These are phyloP conservation scores for Procambarus virginalis DNA, from an alignment of 1,140 invertebrate genomes.

Conservation along the genomic window DNA sequence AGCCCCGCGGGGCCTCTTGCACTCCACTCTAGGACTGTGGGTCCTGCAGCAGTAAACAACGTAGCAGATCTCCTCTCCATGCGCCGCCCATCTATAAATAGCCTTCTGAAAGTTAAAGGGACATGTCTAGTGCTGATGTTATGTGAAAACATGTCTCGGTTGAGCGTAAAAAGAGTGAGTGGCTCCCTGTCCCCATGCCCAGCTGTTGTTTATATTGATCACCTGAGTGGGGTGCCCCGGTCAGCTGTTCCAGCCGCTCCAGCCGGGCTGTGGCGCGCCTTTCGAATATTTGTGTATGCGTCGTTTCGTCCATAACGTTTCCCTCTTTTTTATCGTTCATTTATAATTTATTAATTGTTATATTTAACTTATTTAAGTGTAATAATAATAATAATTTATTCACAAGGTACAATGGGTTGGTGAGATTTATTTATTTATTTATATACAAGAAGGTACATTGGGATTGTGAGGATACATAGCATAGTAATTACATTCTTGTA, in stretches of 20 bases:
- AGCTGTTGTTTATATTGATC: slow-evolving; percentile 10
- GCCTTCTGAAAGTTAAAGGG: background rate
- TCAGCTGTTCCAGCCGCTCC: background rate
- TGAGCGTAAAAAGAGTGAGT: background rate
- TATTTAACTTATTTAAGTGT: no score
- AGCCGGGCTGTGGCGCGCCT: no score
- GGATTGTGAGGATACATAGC: no score
- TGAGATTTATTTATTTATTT: no score
- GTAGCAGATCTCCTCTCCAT: background rate
- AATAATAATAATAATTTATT: no score
- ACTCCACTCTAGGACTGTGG: background rate
- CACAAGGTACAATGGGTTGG: no score
- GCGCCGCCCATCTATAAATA: background rate
- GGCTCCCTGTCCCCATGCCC: background rate
- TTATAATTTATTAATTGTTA: no score
- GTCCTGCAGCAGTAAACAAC: background rate
- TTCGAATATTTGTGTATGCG: no score
- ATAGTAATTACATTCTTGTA: no score
- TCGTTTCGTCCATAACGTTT: no score
- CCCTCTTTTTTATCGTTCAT: no score
- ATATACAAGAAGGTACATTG: no score
- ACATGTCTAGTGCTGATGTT: background rate
- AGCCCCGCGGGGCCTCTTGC: background rate
- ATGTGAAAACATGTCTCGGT: background rate
- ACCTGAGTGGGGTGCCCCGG: background rate